Base-by-base conservation (phyloP, 2,797 vertebrate species). In the Acipenser oxyrinchus region DNA sequence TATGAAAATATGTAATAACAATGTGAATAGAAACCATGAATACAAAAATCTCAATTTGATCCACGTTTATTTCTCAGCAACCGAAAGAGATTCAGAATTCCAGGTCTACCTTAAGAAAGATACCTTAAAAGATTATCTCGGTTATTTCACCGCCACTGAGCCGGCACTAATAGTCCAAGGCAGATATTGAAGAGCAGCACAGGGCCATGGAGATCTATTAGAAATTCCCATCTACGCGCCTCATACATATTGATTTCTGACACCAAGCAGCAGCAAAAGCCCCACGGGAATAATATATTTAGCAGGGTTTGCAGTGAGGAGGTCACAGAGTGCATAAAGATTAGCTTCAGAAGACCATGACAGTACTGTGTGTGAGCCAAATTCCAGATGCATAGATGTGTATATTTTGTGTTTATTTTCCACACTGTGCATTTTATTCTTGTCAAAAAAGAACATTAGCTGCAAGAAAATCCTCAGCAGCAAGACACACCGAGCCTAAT, bases 231-330 rank as follows among this genome's bases (percentile, higher is more conserved):
- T 96, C 96, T 95, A 95, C 91, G 90, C 91, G 92, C 93, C 93
- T 96, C 95, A 96, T 98, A 97, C 94, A 98, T 97, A 97, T 97
- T 98, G 95, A 98, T 98, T 97, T 95, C 93, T 97, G 95, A 97
- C 95, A 98, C 95, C 93, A 96, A 96, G 94, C 95, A 96, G 95
- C 94, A 93, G 93, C 93, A 94, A 94, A 95, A 95, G 93, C 90
- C 94, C 93, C 93, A 88, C 89, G 94, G 95, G 95, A 96, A 95
- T 96, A 94, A 96, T 97, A 96, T 97, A 96, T 97, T 97, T 97
- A 98, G 95, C 95, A 94, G 93, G 93, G 94, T 93, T 96, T 94
- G 93, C 93, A 92, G 91, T 82, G 89, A 93, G 92, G 91, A 93
- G 95, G 95, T 96, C 95, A 98, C 91, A 91, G 91, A 88, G 95